These are phyloP conservation scores for Centruroides sculpturatus DNA, from an alignment of 1,140 invertebrate genomes.

Conservation along the genomic window DNA sequence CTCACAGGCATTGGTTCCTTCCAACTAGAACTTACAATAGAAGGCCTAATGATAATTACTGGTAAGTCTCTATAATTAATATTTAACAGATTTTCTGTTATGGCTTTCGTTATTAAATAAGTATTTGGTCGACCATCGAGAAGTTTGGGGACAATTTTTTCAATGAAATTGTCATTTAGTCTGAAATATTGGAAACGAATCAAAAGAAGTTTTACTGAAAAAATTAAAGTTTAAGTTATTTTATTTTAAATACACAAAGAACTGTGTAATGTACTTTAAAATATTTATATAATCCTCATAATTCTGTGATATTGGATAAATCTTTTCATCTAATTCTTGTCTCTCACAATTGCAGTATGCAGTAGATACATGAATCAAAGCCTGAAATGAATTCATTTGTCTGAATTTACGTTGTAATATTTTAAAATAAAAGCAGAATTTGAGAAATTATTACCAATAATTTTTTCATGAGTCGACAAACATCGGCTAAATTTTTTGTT, in stretches of 20 bases:
- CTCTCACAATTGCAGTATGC: constrained; percentile 37
- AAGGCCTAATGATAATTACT: constrained; percentile 69
- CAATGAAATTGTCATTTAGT: constrained; percentile 33
- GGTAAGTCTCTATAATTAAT: constrained; percentile 45
- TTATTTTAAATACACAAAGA: too few relatives aligned
- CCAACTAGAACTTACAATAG: constrained; percentile 87
- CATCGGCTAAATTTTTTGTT: too few relatives aligned
- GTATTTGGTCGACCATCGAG: constrained; percentile 62
- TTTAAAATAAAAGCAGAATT: too few relatives aligned
- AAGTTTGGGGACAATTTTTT: constrained; percentile 24
- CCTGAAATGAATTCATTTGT: constrained; percentile 24
- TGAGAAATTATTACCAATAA: too few relatives aligned
- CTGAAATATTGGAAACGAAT: constrained; percentile 34
- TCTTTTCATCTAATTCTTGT: constrained; percentile 34
- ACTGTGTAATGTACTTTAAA: constrained; percentile 4
- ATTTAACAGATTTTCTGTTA: constrained; percentile 58
- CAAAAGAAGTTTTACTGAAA: too few relatives aligned
- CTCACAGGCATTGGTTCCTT: constrained; percentile 61
- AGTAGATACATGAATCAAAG: constrained; percentile 21
- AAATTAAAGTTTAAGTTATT: too few relatives aligned
- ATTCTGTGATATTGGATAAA: constrained; percentile 41
- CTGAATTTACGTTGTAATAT: too few relatives aligned
- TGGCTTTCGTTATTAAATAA: constrained; percentile 68
- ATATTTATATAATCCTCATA: constrained; percentile 1
- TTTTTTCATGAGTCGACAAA: too few relatives aligned